Base-by-base conservation (phyloP, 2,888 invertebrate genomes). In the Microctonus aethiopoides region DNA sequence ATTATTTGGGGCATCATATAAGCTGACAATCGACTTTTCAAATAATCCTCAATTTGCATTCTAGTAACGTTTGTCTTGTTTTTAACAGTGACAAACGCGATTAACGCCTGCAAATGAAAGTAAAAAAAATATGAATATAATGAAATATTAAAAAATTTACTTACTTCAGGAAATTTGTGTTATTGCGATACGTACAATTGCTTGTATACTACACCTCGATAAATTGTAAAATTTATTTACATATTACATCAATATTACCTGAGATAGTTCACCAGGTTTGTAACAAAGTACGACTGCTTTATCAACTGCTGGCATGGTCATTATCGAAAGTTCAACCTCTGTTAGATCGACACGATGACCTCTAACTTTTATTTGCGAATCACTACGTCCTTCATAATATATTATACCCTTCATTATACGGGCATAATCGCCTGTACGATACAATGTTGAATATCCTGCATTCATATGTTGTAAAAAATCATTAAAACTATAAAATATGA, bases 371-470 rank as follows among this genome's bases (percentile, higher is more conserved):
- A 93, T 90, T 84, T 96, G 96, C 0, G 95, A 93, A 86, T 96
- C 95, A 0, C 93, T 93, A 32, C 96, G 90, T 0, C 96, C 96
- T 77, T 95, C 94, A 81, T 91, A 95, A 26, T 96, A 86, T 7
- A 89, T 77, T 7, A 90, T 89, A 0, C 91, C 92, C 76, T 93
- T 92, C 63, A 91, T 88, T 0, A 95, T 87, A 13, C 91, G 89
- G 0, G 94, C 96, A 78, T 91, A 95, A 84, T 96, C 96, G 0
- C 96, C 96, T 0, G 96, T 96, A 67, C 93, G 91, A 86, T 94
- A 96, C 0, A 96, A 87, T 26, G 91, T 91, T 0, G 91, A 89
- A 79, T 91, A 94, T 74, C 91, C 93, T 93, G 68, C 24, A 46
- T 10, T 22, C 6, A 52, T 9, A 51, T 36, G 34, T 29, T 34